Conservation (phyloP, 1,140 invertebrate species). For the Helicoverpa zea region DNA sequence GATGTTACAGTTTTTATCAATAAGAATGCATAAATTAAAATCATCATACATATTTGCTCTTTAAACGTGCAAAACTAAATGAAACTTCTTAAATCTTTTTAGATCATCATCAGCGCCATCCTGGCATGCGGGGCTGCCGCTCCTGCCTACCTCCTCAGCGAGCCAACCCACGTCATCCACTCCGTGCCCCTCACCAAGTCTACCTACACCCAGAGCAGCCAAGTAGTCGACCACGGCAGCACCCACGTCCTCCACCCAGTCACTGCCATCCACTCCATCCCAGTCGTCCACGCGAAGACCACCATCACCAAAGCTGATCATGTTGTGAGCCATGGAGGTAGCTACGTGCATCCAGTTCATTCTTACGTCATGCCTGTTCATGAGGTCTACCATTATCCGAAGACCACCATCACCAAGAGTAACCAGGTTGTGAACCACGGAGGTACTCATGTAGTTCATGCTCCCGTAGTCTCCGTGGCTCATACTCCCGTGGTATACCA, state of each 20-base stretch:
- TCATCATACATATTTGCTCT: no score
- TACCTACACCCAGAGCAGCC: conserved; percentile 64
- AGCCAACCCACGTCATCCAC: conserved; percentile 52
- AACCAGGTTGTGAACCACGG: conserved; percentile 77
- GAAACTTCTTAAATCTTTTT: conserved; percentile 52
- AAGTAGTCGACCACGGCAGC: conserved; percentile 67
- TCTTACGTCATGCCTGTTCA: conserved; percentile 51
- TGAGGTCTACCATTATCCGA: conserved; percentile 59
- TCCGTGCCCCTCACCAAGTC: conserved; percentile 53
- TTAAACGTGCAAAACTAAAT: not conserved
- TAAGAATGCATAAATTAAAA: no score
- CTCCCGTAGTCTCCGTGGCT: conserved; percentile 56
- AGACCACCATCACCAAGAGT: conserved; percentile 74
- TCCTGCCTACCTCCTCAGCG: conserved; percentile 69
- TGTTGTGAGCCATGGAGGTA: conserved; percentile 74
- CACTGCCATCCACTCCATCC: conserved; percentile 44
- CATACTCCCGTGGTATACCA: conserved; percentile 60
- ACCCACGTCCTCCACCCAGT: conserved; percentile 45
- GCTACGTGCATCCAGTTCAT: conserved; percentile 56
- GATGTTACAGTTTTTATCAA: no score
- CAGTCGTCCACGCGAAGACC: conserved; percentile 66
- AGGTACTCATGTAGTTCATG: conserved; percentile 64
- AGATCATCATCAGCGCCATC: conserved; percentile 81
- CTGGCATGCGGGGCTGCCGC: conserved; percentile 82
- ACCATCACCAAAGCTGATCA: conserved; percentile 74